Base-by-base conservation (phyloP, 2,113 vertebrate genomes). In the Gallinago media region DNA sequence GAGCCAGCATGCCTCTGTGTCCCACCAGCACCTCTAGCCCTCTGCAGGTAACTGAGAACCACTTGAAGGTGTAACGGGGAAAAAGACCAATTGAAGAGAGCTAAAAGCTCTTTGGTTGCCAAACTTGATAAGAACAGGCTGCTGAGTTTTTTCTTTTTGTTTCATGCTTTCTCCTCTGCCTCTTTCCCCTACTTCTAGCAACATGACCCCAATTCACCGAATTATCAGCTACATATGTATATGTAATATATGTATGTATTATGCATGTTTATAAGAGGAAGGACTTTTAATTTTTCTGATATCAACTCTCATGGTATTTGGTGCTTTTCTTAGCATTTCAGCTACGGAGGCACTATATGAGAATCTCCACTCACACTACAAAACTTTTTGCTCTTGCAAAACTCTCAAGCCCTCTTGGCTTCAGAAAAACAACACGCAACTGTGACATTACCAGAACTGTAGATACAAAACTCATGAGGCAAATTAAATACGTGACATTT, bases 401-500 rank as follows among this genome's bases (percentile, higher is more conserved):
- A 8, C 36, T 36, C 36, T 36, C 36, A 36, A 80, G 54, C 20
- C 42, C 65, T 77, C 50, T 71, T 80, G 42, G 29, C 46, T 92
- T 80, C 6, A 34, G 75, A 80, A 85, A 79, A 93, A 52, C 31
- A 93, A 82, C 2, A 3, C 1, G 63, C 25, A 80, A 90, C 46
- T 31, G 59, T 70, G 90, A 88, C 90, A 71, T 72, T 74, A 72
- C 44, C 44, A 56, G 67, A 85, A 90, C 38, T 23, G 56, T 36
- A 74, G 55, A 74, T 31, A 88, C 6, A 84, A 74, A 93, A 88
- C 66, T 88, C 88, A 40, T 4, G 18, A 77, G 44, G 65, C 38
- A 88, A 94, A 95, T 88, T 74, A 92, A 92, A 93, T 55, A 74
- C 12, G 32, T 0, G n/a, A 82, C 47, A 90, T 90, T 83, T 70